Percentiles rank a stretch among this genome's conserved stretches.
Conservation (phyloP, 2,113 vertebrate genomes). For the Campylorhamphus procurvoides region DNA sequence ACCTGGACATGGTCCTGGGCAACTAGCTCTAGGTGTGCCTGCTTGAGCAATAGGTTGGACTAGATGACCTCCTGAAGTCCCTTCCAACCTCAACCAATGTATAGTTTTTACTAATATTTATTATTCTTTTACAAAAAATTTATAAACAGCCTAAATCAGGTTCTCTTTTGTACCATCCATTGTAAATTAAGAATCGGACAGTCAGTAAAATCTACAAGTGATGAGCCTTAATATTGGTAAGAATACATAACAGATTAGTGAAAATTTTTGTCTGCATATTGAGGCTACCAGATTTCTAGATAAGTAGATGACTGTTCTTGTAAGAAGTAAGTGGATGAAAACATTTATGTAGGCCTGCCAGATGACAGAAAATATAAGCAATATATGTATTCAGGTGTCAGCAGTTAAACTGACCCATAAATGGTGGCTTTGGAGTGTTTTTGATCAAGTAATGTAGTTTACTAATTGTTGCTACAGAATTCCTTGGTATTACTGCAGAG, state of each 20-base stretch:
- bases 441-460: background rate
- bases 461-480: background rate
- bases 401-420: background rate
- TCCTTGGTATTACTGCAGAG: background rate
- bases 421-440: background rate
- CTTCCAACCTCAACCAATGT: background rate
- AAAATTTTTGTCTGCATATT: background rate
- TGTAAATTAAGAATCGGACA: background rate
- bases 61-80: background rate
- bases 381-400: background rate
- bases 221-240: background rate
- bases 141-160: background rate
- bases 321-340: background rate
- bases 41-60: background rate
- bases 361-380: background rate
- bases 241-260: background rate
- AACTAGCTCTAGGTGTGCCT: background rate
- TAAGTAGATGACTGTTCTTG: background rate
- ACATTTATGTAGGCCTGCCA: background rate
- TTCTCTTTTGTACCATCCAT: background rate
- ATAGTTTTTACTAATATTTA: background rate
- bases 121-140: background rate
- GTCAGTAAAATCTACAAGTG: background rate
- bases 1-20: rapidly evolving
- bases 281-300: background rate